Evolutionary conservation across 2,113 vertebrate genomes (phyloP), one percentile per base, ranked within the genome.

Genomic region (Raja brachyura): DNA sequence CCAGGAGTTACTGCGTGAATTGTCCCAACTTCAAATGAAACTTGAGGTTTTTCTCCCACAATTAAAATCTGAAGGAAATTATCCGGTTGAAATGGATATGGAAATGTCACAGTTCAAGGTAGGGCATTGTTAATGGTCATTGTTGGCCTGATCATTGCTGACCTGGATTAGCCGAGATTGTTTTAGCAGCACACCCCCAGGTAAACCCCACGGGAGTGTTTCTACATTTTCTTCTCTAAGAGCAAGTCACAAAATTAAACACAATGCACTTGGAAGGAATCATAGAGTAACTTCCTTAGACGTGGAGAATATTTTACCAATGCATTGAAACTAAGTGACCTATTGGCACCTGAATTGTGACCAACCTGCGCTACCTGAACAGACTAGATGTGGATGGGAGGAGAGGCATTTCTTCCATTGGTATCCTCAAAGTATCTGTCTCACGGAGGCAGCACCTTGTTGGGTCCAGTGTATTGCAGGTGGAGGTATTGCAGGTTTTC

Each of bases 181-280:
- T 22, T 13, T 63, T 59, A 61, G 54, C 25, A 86, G 22, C 25
- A n/a, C 10, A 25, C 22, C 39, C 31, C 77, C 22, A 11, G 54
- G 48, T 59, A 28, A 56, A 56, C 56, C 8, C 48, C 28, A 59
- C n/a, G 54, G 81, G 54, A 13, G 83, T 14, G 13, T 31, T 63
- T n/a, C 5, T 75, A 48, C 7, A 28, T 28, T 56, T 54, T 9
- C 83, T 70, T 56, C 56, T 86, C 28, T 1, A 86, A 16, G 28
- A 31, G 83, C n/a, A 86, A 31, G 28, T 86, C 83, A 85, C 56
- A 54, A 10, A 70, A 70, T 90, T 66, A 70, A 90, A 90, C 56
- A 88, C 11, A 88, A 63, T 88, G 5, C 48, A 48, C 31, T 18
- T 66, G 33, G 61, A 90, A 48, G 66, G 22, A 90, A 48, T 0